Percentiles rank a stretch among this genome's conserved stretches.
These are phyloP conservation scores for Sebastes taczanowskii DNA, from an alignment of 2,797 vertebrate species.

Conservation along the genomic window DNA sequence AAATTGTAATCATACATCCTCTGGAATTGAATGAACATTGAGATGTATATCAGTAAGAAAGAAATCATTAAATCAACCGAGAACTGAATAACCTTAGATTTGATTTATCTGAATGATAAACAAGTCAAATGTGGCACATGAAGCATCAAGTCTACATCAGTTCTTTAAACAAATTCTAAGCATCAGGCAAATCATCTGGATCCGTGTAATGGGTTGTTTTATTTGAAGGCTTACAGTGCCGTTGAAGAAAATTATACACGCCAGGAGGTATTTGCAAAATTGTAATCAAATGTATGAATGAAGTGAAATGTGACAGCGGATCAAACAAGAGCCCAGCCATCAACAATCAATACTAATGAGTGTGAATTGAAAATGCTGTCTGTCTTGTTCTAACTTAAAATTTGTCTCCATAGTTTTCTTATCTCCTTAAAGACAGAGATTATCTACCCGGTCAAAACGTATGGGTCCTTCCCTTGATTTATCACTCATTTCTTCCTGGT, in stretches of 20 bases:
- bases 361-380: conserved; percentile 53
- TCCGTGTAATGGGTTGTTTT: background rate
- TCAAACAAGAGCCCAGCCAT: conserved; percentile 69
- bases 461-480: conserved; percentile 79
- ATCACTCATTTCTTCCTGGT: conserved; percentile 82
- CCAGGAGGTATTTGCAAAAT: background rate
- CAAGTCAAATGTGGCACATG: background rate
- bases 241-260: background rate
- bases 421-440: conserved; percentile 82
- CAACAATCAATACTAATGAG: conserved; percentile 54
- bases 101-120: background rate
- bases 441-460: conserved; percentile 84
- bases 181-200: background rate
- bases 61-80: background rate
- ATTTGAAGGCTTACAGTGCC: background rate
- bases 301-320: background rate
- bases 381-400: conserved; percentile 74
- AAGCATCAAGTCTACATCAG: background rate
- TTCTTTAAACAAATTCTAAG: background rate
- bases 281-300: background rate
- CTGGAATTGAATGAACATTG: background rate
- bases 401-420: conserved; percentile 81
- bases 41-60: background rate
- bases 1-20: background rate
- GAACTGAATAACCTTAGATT: background rate